Evolutionary conservation across 2,888 invertebrate species (phyloP).

Genomic region (Villa cingulata): DNA sequence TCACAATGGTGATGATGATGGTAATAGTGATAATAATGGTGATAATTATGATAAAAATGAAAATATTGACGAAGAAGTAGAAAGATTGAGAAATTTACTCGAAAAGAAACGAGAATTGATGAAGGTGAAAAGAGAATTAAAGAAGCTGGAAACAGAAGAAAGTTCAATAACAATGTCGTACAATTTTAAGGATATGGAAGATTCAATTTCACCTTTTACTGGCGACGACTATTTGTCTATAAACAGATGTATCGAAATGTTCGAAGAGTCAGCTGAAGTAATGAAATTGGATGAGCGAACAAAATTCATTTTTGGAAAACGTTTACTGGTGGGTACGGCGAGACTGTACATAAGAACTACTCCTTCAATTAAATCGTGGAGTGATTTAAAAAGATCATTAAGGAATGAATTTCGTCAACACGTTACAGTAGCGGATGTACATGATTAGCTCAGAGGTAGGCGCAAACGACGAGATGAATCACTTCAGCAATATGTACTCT

Average conservation of each 20-base stretch:
- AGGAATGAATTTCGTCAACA: neutral
- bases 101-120: neutral
- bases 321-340: neutral
- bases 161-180: too few relatives aligned
- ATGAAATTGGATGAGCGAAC: neutral
- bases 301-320: neutral
- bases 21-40: too few relatives aligned
- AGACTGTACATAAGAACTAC: neutral
- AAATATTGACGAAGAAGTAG: neutral
- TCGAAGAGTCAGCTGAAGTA: conserved; percentile 1
- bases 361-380: neutral
- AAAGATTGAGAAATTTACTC: too few relatives aligned
- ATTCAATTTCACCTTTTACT: neutral
- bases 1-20: too few relatives aligned
- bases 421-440: neutral
- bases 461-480: neutral
- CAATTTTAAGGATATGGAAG: neutral
- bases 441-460: neutral
- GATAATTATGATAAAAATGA: too few relatives aligned
- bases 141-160: neutral
- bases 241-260: neutral
- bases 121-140: neutral
- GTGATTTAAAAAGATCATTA: neutral
- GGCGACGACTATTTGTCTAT: neutral
- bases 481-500: neutral